Percentiles rank a stretch among this genome's conserved stretches.
Evolutionary conservation across 2,888 invertebrate species (phyloP).

Genomic region (Apamea crenata): DNA sequence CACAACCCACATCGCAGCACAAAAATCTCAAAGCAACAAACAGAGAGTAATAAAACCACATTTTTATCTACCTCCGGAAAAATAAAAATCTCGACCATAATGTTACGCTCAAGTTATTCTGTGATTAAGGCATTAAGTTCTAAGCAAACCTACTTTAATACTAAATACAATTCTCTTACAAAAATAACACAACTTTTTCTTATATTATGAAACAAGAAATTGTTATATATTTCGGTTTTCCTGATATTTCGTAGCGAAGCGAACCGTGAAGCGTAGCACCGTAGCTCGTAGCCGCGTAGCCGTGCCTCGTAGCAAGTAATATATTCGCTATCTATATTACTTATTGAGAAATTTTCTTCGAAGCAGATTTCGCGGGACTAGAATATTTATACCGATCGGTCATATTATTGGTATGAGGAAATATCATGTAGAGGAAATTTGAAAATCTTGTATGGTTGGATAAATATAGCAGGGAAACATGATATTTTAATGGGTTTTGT

Average conservation of each 20-base stretch:
- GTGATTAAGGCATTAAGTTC: conserved; percentile 53
- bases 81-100: conserved; percentile 47
- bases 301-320: conserved; percentile 57
- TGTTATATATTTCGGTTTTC: conserved; percentile 53
- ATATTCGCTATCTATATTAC: conserved; percentile 49
- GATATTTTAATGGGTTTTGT: conserved; percentile 18
- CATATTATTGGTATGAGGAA: conserved; percentile 32
- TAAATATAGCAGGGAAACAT: not conserved
- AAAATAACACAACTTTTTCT: conserved; percentile 42
- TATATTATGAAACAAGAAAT: conserved; percentile 39
- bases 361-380: conserved; percentile 30
- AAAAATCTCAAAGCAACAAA: conserved; percentile 15
- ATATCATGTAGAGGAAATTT: conserved; percentile 36
- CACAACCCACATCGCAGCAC: conserved; percentile 16
- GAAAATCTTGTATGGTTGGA: conserved; percentile 6
- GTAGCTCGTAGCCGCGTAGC: conserved; percentile 59
- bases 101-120: conserved; percentile 49
- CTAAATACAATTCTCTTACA: conserved; percentile 54
- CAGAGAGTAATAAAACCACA: conserved; percentile 33
- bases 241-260: conserved; percentile 50
- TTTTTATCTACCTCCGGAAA: conserved; percentile 31
- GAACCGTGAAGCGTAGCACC: conserved; percentile 61
- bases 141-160: conserved; percentile 40
- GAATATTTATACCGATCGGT: conserved; percentile 49
- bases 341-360: conserved; percentile 43